Conservation (phyloP, 2,888 invertebrate genomes). For the Psylliodes chrysocephalus region DNA sequence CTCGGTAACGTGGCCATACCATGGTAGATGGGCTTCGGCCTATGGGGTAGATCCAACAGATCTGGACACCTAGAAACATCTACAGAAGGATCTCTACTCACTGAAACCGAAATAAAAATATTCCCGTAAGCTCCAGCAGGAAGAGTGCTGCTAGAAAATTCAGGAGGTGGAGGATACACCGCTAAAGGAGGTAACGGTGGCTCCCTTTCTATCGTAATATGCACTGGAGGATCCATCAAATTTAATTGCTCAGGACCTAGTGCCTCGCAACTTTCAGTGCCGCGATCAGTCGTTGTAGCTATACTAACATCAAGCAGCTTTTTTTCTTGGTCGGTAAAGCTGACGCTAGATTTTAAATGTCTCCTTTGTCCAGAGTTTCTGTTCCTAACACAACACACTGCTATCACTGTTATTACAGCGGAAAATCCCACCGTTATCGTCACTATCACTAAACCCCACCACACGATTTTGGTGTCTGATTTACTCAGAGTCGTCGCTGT, state of each 20-base stretch:
- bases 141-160: slow-evolving; percentile 68
- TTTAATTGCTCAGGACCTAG: slow-evolving; percentile 70
- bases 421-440: slow-evolving; percentile 75
- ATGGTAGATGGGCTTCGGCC: slow-evolving; percentile 63
- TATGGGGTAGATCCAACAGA: slow-evolving; percentile 76
- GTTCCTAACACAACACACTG: slow-evolving; percentile 68
- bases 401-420: slow-evolving; percentile 71
- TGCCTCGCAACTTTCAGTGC: slow-evolving; percentile 67
- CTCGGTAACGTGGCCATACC: slow-evolving; percentile 63
- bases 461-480: slow-evolving; percentile 77
- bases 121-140: slow-evolving; percentile 75
- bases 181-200: slow-evolving; percentile 56
- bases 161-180: slow-evolving; percentile 68
- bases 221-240: slow-evolving; percentile 64
- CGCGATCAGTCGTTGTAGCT: slow-evolving; percentile 73
- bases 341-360: slow-evolving; percentile 81
- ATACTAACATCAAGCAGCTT: slow-evolving; percentile 84
- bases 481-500: slow-evolving; percentile 82
- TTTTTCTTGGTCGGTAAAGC: slow-evolving; percentile 90
- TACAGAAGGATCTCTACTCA: slow-evolving; percentile 77
- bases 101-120: slow-evolving; percentile 85
- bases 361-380: slow-evolving; percentile 70
- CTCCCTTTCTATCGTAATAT: slow-evolving; percentile 68
- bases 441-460: slow-evolving; percentile 77
- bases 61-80: slow-evolving; percentile 82